Conservation (phyloP, 2,113 vertebrate species). For the Mohoua ochrocephala region DNA sequence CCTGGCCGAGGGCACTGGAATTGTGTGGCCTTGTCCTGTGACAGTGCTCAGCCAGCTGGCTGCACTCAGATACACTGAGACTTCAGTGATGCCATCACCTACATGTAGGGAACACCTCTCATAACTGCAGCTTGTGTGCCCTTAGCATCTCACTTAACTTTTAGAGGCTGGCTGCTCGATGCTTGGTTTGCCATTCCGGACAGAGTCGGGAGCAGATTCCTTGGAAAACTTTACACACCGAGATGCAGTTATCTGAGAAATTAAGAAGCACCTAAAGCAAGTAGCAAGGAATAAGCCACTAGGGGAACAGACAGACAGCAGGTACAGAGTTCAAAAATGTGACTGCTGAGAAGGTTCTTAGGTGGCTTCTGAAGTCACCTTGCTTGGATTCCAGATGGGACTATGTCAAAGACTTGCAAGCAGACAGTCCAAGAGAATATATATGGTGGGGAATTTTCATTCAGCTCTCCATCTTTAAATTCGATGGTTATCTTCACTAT, state of each 20-base stretch:
- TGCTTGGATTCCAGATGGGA: neutral
- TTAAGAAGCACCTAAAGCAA: neutral
- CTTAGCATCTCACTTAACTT: neutral
- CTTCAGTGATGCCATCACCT: neutral
- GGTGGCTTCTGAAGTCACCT: neutral
- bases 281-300: neutral
- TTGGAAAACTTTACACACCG: neutral
- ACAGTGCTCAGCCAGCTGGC: accelerated
- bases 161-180: neutral
- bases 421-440: neutral
- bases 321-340: neutral
- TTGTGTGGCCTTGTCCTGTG: accelerated
- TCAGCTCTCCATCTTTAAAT: neutral
- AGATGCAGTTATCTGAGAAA: neutral
- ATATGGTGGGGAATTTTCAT: neutral
- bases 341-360: neutral
- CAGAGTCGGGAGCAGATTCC: neutral
- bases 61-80: neutral
- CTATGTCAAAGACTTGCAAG: neutral
- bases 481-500: neutral
- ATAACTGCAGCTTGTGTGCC: neutral
- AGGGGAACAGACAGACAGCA: neutral
- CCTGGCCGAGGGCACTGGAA: neutral
- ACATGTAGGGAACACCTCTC: neutral
- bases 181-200: neutral